phyloP scores from a whole-genome alignment of 2,888 invertebrate genomes.

The Oligia strigilis region DNA sequence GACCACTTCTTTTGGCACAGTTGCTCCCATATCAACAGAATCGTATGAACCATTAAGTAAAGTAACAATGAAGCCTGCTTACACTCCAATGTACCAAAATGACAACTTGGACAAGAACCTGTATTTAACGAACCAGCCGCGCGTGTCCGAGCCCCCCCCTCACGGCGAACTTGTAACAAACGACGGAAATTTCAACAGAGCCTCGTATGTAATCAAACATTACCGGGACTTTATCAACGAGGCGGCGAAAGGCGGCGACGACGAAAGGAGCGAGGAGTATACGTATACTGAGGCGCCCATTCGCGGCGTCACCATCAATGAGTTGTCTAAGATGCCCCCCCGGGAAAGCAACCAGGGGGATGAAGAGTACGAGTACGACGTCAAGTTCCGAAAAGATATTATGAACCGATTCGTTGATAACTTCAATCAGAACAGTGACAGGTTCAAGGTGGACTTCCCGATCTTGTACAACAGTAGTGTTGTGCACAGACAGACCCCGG shows the following conservation, averaged over 20 bases:
- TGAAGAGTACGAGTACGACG: constrained; percentile 80
- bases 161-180: constrained; percentile 60
- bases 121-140: constrained; percentile 70
- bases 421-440: constrained; percentile 83
- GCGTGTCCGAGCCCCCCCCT: constrained; percentile 57
- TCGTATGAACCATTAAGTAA: constrained; percentile 32
- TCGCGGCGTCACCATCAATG: constrained; percentile 69
- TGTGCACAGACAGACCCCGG: constrained; percentile 73
- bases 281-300: constrained; percentile 70
- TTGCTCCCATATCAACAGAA: constrained; percentile 47
- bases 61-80: constrained; percentile 33
- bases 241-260: constrained; percentile 75
- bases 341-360: constrained; percentile 46
- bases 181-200: constrained; percentile 76
- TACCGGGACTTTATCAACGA: constrained; percentile 81
- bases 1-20: constrained; percentile 53
- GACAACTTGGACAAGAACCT: constrained; percentile 65
- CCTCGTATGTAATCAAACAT: constrained; percentile 81
- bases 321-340: constrained; percentile 53
- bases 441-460: constrained; percentile 83
- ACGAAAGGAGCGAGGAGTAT: constrained; percentile 72
- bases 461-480: constrained; percentile 83
- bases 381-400: constrained; percentile 79
- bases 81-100: constrained; percentile 47
- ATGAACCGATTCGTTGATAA: constrained; percentile 82